These are phyloP conservation scores for Raja brachyura DNA, from an alignment of 2,113 vertebrate species.

Conservation along the genomic window DNA sequence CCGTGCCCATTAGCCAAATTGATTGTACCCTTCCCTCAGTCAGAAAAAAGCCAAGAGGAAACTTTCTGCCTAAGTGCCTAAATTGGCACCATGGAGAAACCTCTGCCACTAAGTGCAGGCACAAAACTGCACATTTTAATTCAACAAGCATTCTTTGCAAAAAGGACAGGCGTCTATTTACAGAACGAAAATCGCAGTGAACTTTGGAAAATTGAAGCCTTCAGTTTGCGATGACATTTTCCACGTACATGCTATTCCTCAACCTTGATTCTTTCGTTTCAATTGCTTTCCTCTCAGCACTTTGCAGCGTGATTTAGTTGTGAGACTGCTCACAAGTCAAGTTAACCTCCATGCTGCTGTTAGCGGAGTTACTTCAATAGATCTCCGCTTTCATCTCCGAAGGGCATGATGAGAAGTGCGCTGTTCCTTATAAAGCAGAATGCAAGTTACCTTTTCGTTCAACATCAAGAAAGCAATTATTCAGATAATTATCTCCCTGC, in stretches of 20 bases:
- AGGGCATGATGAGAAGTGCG: background rate
- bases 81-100: background rate
- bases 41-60: background rate
- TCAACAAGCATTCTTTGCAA: background rate
- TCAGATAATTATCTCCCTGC: background rate
- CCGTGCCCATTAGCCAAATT: background rate
- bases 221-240: constrained; percentile 21
- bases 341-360: background rate
- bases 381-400: background rate
- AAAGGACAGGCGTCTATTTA: constrained; percentile 6
- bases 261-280: background rate
- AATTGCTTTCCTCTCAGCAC: background rate
- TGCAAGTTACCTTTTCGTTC: background rate
- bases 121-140: constrained; percentile 9
- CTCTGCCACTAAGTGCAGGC: background rate
- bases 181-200: constrained; percentile 15
- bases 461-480: background rate
- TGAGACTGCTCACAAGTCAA: background rate
- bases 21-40: background rate
- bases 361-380: constrained; percentile 13
- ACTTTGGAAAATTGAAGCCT: constrained; percentile 29
- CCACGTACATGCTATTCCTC: background rate
- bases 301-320: background rate
- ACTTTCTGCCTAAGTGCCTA: background rate
- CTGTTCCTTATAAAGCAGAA: background rate